These are phyloP conservation scores for Eristalis pertinax DNA, from an alignment of 2,888 invertebrate genomes.

Conservation along the genomic window DNA sequence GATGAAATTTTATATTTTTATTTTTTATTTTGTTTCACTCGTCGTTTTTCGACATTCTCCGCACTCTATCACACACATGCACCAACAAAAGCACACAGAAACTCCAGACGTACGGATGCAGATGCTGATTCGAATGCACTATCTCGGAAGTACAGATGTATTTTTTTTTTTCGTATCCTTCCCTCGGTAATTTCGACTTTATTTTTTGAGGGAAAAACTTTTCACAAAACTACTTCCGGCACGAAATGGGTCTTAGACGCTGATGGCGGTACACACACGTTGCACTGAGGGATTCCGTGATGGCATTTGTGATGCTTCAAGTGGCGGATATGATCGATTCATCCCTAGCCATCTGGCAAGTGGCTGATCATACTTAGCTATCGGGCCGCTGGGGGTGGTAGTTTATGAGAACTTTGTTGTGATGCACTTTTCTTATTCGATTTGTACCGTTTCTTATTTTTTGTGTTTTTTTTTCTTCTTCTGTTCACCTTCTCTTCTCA, in stretches of 20 bases:
- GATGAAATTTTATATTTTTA: constrained; percentile 11
- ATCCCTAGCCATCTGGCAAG: neutral
- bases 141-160: constrained; percentile 17
- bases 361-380: neutral
- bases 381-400: neutral
- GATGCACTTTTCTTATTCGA: neutral
- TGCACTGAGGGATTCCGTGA: constrained; percentile 18
- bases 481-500: neutral
- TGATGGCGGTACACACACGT: constrained; percentile 2
- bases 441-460: constrained; percentile 11
- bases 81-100: neutral
- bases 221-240: constrained; percentile 25
- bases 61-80: neutral
- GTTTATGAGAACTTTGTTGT: neutral
- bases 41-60: neutral
- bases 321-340: constrained; percentile 24
- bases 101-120: neutral
- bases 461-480: constrained; percentile 21
- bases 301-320: constrained; percentile 20
- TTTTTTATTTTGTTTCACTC: neutral
- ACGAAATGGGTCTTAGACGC: neutral
- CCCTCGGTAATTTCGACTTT: constrained; percentile 10
- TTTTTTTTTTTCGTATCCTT: neutral
- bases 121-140: constrained; percentile 8
- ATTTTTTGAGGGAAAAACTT: constrained; percentile 13